Percentiles rank a stretch among this genome's conserved stretches.
Conservation (phyloP, 30 jellyfish, hydroid and myxozoan genomes). For the Aurelia aurita complex sp. Pacific region DNA sequence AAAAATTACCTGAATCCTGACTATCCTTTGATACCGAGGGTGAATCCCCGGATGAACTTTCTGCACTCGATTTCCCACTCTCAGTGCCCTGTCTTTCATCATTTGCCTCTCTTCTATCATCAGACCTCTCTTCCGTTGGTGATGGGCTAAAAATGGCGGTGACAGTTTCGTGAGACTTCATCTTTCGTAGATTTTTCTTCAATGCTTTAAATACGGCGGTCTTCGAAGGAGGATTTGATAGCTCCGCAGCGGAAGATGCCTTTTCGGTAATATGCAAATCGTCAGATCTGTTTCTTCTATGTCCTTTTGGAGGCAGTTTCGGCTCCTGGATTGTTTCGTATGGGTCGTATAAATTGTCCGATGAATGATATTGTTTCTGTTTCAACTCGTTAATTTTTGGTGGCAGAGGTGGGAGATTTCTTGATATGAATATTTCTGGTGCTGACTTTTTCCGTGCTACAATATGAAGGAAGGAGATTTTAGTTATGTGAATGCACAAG, state of each 20-base stretch:
- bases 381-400: conserved; percentile 18
- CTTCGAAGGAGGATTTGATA: neutral
- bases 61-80: conserved; percentile 48
- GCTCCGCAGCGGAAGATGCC: neutral
- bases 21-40: conserved; percentile 52
- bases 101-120: neutral
- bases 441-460: conserved; percentile 53
- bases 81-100: neutral
- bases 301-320: conserved; percentile 6
- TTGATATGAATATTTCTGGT: conserved; percentile 41
- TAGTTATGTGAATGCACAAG: no score
- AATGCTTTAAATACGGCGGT: conserved; percentile 22
- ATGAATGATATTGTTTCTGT: neutral
- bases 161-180: conserved; percentile 91
- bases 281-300: conserved; percentile 49
- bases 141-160: conserved; percentile 40
- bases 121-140: conserved; percentile 8
- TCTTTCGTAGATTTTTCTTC: conserved; percentile 75
- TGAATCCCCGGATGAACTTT: conserved; percentile 56
- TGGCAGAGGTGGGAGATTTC: conserved; percentile 51
- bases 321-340: neutral
- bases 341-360: conserved; percentile 7
- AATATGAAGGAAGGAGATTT: no score
- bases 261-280: conserved; percentile 12
- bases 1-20: conserved; percentile 39